These are phyloP conservation scores for Anolis carolinensis DNA, from an alignment of 2,113 vertebrate species.

Conservation along the genomic window DNA sequence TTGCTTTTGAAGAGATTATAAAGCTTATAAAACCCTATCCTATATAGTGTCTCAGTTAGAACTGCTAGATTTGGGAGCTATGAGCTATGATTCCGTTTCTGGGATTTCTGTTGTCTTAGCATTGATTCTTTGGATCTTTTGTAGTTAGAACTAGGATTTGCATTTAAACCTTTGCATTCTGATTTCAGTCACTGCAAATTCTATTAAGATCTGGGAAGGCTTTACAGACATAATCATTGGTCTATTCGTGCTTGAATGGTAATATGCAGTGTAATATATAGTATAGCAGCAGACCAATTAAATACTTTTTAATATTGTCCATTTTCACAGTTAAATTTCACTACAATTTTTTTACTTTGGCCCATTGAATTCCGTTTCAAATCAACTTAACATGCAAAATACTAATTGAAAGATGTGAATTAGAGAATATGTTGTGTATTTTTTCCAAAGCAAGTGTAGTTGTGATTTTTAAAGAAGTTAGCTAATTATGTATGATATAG, in stretches of 20 bases:
- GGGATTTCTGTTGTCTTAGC: too few relatives aligned
- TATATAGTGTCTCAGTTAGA: too few relatives aligned
- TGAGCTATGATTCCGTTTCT: too few relatives aligned
- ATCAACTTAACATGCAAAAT: neutral
- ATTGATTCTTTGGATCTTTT: too few relatives aligned
- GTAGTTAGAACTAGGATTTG: too few relatives aligned
- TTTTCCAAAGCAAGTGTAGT: neutral
- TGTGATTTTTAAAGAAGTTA: neutral
- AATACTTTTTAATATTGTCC: neutral
- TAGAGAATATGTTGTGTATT: neutral
- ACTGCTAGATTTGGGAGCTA: too few relatives aligned
- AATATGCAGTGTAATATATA: neutral
- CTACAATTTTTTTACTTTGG: neutral
- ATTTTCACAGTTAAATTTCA: neutral
- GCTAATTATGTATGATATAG: slow-evolving; percentile 12
- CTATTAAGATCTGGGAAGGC: neutral
- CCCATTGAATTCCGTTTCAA: neutral
- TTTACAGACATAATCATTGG: accelerated
- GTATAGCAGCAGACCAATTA: neutral
- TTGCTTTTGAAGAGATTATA: neutral
- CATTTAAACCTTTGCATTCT: neutral
- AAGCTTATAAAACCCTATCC: neutral
- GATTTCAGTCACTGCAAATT: neutral
- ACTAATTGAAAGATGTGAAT: neutral
- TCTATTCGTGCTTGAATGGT: neutral